Percentiles rank a stretch among this genome's conserved stretches.
phyloP scores from a whole-genome alignment of 2,113 vertebrate species.

The Gymnarchus niloticus region DNA sequence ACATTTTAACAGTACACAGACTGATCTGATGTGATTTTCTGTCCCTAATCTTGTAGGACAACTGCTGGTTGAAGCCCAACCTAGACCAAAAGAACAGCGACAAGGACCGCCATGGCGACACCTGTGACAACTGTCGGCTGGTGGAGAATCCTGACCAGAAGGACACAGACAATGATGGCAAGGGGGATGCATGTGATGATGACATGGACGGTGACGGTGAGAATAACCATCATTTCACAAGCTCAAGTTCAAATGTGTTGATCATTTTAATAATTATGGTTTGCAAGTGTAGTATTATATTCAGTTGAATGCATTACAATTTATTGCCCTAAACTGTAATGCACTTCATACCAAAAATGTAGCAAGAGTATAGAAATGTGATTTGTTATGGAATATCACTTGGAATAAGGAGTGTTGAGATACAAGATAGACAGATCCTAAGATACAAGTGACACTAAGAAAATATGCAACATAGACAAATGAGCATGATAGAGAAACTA shows the following conservation, averaged over 20 bases:
- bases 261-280: background rate
- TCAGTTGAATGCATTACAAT: background rate
- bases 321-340: background rate
- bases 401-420: background rate
- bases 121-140: constrained; percentile 85
- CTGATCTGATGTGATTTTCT: background rate
- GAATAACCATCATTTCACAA: background rate
- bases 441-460: background rate
- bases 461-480: background rate
- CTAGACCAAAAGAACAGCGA: constrained; percentile 86
- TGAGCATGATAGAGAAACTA: background rate
- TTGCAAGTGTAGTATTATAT: background rate
- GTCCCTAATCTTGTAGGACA: constrained; percentile 68
- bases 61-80: constrained; percentile 85
- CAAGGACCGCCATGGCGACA: constrained; percentile 83
- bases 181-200: constrained; percentile 89
- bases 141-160: constrained; percentile 82
- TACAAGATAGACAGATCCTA: background rate
- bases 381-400: background rate
- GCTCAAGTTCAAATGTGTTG: background rate
- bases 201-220: constrained; percentile 95
- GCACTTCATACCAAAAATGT: background rate
- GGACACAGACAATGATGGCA: constrained; percentile 86
- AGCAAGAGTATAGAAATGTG: background rate
- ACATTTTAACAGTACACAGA: background rate